Conservation (phyloP, 2,888 invertebrate species). For the Temnothorax rugatulus region DNA sequence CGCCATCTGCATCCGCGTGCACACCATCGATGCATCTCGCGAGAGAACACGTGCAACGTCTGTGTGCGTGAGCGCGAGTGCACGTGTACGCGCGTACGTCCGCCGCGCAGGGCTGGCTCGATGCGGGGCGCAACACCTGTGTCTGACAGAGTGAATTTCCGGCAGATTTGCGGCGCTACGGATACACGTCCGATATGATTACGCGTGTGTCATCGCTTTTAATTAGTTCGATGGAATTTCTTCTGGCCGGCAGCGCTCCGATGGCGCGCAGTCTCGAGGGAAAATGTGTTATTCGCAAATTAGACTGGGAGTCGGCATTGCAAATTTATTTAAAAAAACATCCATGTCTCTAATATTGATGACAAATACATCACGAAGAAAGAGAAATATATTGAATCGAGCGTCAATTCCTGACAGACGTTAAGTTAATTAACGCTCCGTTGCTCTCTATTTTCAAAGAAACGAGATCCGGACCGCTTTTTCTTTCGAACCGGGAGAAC, state of each 20-base stretch:
- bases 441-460: neutral
- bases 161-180: slow-evolving; percentile 40
- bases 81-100: slow-evolving; percentile 40
- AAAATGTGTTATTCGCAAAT: neutral
- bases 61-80: neutral
- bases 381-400: neutral
- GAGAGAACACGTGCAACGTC: neutral
- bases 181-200: slow-evolving; percentile 25
- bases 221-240: slow-evolving; percentile 43
- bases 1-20: slow-evolving; percentile 71
- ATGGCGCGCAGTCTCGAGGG: neutral
- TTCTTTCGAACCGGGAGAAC: neutral
- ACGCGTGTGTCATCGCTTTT: slow-evolving; percentile 40
- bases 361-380: neutral
- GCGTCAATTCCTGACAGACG: neutral
- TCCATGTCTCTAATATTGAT: neutral
- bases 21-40: slow-evolving; percentile 47
- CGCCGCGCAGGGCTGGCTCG: slow-evolving; percentile 46
- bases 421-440: neutral
- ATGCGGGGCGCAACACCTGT: slow-evolving; percentile 48
- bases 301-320: neutral
- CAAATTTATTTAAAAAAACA: neutral
- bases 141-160: slow-evolving; percentile 50
- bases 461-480: neutral
- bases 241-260: neutral